phyloP scores from a whole-genome alignment of 2,797 vertebrate genomes.

The Trematomus bernacchii region DNA sequence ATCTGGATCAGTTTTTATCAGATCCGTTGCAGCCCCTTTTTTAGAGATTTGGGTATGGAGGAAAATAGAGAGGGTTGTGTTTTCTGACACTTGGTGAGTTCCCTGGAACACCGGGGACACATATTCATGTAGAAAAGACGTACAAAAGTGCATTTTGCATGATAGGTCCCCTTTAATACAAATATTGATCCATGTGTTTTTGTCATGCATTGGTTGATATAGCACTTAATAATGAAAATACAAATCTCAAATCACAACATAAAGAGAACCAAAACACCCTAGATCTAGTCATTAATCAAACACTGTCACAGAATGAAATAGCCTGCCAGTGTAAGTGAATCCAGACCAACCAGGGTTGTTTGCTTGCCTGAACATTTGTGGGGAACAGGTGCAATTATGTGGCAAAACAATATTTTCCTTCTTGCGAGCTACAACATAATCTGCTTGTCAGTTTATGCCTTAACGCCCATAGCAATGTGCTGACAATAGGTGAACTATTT shows the following conservation, averaged over 20 bases:
- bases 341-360: not conserved
- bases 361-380: not conserved
- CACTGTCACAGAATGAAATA: no score
- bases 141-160: no score
- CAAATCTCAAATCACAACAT: not conserved
- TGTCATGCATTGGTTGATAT: not conserved
- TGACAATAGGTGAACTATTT: conserved; percentile 18
- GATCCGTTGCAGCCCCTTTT: no score
- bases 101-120: no score
- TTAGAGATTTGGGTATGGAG: no score
- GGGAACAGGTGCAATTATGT: conserved; percentile 2
- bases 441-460: conserved; percentile 8
- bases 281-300: no score
- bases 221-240: not conserved
- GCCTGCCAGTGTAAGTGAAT: not conserved
- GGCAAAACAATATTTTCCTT: not conserved
- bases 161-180: no score
- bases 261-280: not conserved
- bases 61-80: no score
- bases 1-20: no score
- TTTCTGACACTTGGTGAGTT: no score
- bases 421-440: not conserved
- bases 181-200: not conserved
- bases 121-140: no score
- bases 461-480: not conserved